These are phyloP conservation scores for Steromphala cineraria DNA, from an alignment of 2,888 invertebrate species.

Conservation along the genomic window DNA sequence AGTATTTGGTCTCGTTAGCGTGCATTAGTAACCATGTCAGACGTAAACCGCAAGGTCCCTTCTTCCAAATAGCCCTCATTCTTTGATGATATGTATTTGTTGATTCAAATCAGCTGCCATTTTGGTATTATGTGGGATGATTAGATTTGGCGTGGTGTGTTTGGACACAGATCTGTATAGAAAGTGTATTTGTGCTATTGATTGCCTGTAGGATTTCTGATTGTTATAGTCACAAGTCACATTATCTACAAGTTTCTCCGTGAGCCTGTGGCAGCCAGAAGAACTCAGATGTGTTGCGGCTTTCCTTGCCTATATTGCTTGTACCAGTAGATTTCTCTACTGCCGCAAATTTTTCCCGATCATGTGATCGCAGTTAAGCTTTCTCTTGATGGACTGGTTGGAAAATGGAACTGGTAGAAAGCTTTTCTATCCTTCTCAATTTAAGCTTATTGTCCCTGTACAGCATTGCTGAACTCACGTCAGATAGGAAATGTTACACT, in stretches of 20 bases:
- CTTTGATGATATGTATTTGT: background rate
- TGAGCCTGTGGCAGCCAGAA: background rate
- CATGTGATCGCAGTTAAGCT: background rate
- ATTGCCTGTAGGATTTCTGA: background rate
- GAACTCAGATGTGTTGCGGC: background rate
- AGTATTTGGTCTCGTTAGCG: background rate
- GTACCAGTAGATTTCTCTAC: background rate
- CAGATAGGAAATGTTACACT: background rate
- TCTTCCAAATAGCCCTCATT: background rate
- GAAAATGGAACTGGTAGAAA: background rate
- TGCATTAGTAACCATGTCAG: background rate
- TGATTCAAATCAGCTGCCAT: background rate
- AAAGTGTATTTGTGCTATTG: background rate
- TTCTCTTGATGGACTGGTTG: background rate
- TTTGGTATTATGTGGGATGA: background rate
- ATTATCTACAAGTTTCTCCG: background rate
- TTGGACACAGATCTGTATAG: background rate
- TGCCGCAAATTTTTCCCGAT: background rate
- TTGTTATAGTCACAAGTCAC: background rate
- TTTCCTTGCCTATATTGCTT: background rate
- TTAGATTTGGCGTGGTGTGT: background rate
- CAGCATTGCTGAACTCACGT: background rate
- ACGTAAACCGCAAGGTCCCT: background rate
- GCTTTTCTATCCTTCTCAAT: conserved; percentile 19
- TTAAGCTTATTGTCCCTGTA: background rate